Base-by-base conservation (phyloP, 2,113 vertebrate species). In the Gorsachius goisagi region DNA sequence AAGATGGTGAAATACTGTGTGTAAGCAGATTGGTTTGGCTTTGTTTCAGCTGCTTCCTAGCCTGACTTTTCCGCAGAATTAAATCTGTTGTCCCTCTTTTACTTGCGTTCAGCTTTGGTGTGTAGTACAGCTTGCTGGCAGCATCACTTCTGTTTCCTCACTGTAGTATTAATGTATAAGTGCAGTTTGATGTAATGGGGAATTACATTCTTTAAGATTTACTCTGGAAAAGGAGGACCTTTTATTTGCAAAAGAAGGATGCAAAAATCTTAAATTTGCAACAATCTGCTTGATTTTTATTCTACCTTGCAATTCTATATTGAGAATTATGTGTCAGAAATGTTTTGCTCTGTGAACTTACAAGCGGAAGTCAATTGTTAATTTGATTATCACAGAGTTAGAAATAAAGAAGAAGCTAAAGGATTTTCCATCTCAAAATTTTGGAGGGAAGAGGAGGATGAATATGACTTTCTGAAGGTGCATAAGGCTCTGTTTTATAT, bases 11-110 rank as follows among this genome's bases (percentile, higher is more conserved):
- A 91, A 73, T 79, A 55, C 58, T 19, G 15, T 49, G 30, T n/a
- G 21, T 58, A 85, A 96, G 81, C 71, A 88, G 53, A 82, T 91
- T 68, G 69, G 39, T 85, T 94, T 96, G 93, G 66, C 94, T 93
- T 88, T 79, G 41, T 89, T 96, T 93, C 89, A 92, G 0, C 55
- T 83, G 45, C 63, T 88, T 94, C 72, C 71, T 80, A 30, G 79
- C 75, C 45, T 37, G 47, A 55, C 50, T 95, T 37, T 37, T 50
- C 41, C 66, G 50, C 71, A 74, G 47, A 92, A 91, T 81, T 63
- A 52, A 91, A 93, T 74, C 67, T 63, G 55, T 83, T 88, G 77
- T 79, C 77, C 50, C 28, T 59, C 37, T 93, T 69, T n/a, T 59
- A 32, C 21, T 93, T 52, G 44, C 44, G 10, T 81, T 86, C 37